phyloP scores from a whole-genome alignment of 2,113 vertebrate genomes.

The Chlorodrepanis virens region DNA sequence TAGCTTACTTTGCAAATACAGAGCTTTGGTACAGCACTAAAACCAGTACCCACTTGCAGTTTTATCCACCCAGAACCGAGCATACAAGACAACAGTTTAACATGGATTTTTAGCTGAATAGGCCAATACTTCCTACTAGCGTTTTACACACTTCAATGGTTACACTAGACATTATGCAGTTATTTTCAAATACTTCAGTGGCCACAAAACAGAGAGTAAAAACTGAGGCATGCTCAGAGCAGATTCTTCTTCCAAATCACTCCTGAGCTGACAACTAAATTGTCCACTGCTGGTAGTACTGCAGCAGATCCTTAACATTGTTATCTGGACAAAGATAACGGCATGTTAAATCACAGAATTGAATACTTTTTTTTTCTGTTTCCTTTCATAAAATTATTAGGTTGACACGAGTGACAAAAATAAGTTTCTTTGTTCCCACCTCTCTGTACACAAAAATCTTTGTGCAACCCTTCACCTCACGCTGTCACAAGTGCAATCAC shows the following conservation, averaged over 20 bases:
- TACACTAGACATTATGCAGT: neutral
- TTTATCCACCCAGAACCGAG: neutral
- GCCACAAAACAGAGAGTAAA: neutral
- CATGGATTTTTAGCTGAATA: neutral
- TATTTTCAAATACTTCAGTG: neutral
- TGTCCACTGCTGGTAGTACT: neutral
- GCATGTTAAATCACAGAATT: neutral
- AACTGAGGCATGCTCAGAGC: neutral
- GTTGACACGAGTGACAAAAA: neutral
- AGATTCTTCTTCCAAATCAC: neutral
- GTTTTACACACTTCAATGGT: neutral
- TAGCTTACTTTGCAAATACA: neutral
- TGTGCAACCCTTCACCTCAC: neutral
- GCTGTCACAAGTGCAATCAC: neutral
- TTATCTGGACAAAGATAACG: rapidly evolving
- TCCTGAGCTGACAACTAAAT: neutral
- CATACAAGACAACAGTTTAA: neutral
- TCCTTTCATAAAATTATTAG: neutral
- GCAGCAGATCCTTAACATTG: neutral
- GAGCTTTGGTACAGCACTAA: neutral
- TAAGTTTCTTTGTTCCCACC: neutral
- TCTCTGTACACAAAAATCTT: neutral
- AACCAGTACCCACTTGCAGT: neutral
- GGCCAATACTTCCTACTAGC: neutral
- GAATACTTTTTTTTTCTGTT: neutral